Evolutionary conservation across 53 echinoderm and acorn worm species (phyloP), one percentile per base, ranked within the genome.

Genomic region (Stichopus horrens): DNA sequence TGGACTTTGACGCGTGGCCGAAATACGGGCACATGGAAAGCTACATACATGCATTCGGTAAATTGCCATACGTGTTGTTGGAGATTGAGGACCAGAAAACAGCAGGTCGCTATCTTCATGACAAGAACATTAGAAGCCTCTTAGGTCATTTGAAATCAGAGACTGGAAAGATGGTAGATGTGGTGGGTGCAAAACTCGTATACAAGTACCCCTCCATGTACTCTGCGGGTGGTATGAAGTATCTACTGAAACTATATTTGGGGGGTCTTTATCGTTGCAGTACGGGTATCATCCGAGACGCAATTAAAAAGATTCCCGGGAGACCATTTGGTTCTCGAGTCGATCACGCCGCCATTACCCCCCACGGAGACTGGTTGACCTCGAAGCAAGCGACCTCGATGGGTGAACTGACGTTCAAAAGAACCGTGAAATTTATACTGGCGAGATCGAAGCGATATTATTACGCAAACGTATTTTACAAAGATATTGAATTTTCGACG

Each of bases 181-280:
- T 76, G 4, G 7, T 23, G 23, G 77, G 77, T 5, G 77, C 52
- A 11, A 76, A 76, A 76, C 77, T 76, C 1, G 52, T 76, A 6
- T 76, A 76, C 52, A 53, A 76, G 10, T 76, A 76, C 77, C 77
- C 77, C 14, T 4, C 77, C 52, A 53, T 51, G 52, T 23, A 76
- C 7, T 23, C 77, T 0, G 7, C 77, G 9, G 77, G 52, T 7
- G 77, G 77, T 16, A 21, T 21, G 23, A 76, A 76, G 7, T 76
- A 6, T 9, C 52, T 76, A 53, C 52, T 76, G 13, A 76, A 76
- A 22, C 5, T 76, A 11, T 76, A 76, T 51, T 76, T 4, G 4
- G 77, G 77, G 6, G 77, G 77, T 10, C 6, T 37, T 5, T 52
- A 51, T 7, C 6, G 14, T 13, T 51, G 23, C 52, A 21, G 22